Evolutionary conservation across 2,888 invertebrate genomes (phyloP).

Genomic region (Chrysomela aeneicollis): DNA sequence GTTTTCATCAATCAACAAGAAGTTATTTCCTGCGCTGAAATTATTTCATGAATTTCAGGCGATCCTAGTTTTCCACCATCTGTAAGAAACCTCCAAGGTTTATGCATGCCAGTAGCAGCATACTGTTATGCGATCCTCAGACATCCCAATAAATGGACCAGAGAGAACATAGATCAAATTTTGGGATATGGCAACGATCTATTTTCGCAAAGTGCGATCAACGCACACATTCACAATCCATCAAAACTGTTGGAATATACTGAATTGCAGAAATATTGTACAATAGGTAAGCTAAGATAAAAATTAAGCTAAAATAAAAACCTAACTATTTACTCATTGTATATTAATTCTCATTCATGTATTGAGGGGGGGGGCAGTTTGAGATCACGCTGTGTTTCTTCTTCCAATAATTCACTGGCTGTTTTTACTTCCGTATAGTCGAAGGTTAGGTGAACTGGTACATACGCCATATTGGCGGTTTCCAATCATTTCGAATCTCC

Average conservation of each 20-base stretch:
- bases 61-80: constrained; percentile 51
- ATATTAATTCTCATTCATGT: no score
- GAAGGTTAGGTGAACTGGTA: no score
- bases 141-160: constrained; percentile 69
- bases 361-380: no score
- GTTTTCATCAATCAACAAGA: no score
- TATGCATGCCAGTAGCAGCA: constrained; percentile 68
- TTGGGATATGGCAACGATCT: constrained; percentile 66
- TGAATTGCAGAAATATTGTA: constrained; percentile 62
- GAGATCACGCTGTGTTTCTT: no score
- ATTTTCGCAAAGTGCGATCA: constrained; percentile 55
- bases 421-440: no score
- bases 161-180: constrained; percentile 68
- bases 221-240: constrained; percentile 52
- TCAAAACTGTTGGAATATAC: constrained; percentile 56
- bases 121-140: constrained; percentile 67
- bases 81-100: constrained; percentile 61
- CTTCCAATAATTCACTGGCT: no score
- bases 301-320: no score
- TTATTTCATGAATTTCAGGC: constrained; percentile 37
- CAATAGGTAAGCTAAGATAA: constrained; percentile 62
- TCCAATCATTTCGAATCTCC: no score
- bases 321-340: no score
- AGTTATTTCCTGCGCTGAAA: no score
- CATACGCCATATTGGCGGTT: no score